Evolutionary conservation across 1,140 invertebrate species (phyloP), one percentile per base, ranked within the genome.

Genomic region (Linepithema humile): DNA sequence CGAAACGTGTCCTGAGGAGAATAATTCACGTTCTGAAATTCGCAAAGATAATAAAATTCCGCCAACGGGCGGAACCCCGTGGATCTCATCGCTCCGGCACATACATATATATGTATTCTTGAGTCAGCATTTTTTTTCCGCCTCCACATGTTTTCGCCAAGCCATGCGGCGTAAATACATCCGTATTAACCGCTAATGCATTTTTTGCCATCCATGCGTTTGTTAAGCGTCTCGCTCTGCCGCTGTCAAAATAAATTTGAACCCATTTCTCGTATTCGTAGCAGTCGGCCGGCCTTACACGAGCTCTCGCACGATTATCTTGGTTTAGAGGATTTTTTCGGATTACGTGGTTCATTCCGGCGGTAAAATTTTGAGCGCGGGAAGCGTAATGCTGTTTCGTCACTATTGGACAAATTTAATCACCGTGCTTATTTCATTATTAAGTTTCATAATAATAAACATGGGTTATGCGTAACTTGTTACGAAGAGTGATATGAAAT

Each of bases 101-200:
- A 15, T n/a, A n/a, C n/a, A n/a, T n/a, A 40, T 29, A 60, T 77
- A 32, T 60, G 55, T 53, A 70, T 70, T 59, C 38, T 69, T 55
- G 75, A 80, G n/a, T 80, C 35, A 43, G 64, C 64, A 55, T 43
- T 70, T 69, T 78, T 55, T 75, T 64, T 78, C 43, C 29, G 17
- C 23, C 3, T 12, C 10, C 26, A 53, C 45, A n/a, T 53, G 75
- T 45, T 70, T 69, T 80, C 26, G n/a, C 35, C 48, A 43, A 57
- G n/a, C 23, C 17, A 26, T 32, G 10, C 55, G 29, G 9, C 43
- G 64, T 57, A 55, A 85, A 60, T 73, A 40, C 35, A 85, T 60
- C n/a, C 53, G 57, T 69, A 82, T 82, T 82, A 82, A 73, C 67
- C 67, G 57, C 59, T 60, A 73, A 85, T 65, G 50, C 43, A 55